Evolutionary conservation across 2,113 vertebrate species (phyloP).

Genomic region (Misgurnus anguillicaudatus): DNA sequence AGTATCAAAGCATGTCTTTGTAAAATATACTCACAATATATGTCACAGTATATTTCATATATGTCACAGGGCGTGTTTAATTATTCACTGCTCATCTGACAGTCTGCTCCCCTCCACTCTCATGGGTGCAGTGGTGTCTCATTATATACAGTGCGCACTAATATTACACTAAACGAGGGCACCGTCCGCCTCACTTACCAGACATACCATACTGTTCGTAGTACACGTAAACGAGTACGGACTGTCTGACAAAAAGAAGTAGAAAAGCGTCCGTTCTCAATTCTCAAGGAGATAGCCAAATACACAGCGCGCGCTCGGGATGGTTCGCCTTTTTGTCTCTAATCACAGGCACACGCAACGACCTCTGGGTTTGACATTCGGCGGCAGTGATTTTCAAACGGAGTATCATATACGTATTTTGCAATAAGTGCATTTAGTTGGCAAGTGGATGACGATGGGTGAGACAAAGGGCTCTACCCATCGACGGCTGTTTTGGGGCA

Average conservation of each 20-base stretch:
- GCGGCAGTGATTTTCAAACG: background rate
- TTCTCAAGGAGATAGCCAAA: background rate
- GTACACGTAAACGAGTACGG: background rate
- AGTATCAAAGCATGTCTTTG: background rate
- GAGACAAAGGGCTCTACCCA: conserved; percentile 18
- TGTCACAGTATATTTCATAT: background rate
- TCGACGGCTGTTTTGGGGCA: conserved; percentile 41
- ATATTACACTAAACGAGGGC: conserved; percentile 14
- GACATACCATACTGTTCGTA: background rate
- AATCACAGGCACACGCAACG: background rate
- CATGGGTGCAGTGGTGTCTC: background rate
- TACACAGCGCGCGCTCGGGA: conserved; percentile 24
- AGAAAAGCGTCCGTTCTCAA: background rate
- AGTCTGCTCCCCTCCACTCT: conserved; percentile 1
- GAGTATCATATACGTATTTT: background rate
- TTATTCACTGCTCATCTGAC: conserved; percentile 17
- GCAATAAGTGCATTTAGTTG: background rate
- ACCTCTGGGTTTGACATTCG: conserved; percentile 10
- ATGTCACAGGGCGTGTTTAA: background rate
- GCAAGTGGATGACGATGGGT: conserved; percentile 21
- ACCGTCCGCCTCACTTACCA: background rate
- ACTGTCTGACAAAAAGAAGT: background rate
- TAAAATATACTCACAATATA: background rate
- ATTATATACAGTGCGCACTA: background rate
- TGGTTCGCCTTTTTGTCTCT: background rate